Conservation (phyloP, 64 coral and sea anemone species). For the Orbicella faveolata region DNA sequence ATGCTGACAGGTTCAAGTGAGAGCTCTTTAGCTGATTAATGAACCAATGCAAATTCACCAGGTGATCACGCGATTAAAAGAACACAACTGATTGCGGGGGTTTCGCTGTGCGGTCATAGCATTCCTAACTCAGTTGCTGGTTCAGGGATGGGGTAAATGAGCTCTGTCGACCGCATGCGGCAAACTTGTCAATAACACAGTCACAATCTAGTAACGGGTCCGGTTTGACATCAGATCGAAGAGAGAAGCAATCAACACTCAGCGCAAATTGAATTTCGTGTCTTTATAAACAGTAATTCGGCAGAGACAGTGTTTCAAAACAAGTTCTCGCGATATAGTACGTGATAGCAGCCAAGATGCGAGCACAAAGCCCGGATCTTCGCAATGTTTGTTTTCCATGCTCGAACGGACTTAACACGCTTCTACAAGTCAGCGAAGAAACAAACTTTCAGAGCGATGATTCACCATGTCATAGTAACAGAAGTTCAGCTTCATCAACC, state of each 20-base stretch:
- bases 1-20: conserved; percentile 15
- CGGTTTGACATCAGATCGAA: not conserved
- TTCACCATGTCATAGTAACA: not conserved
- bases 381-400: conserved; percentile 23
- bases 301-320: not conserved
- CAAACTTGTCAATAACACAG: not conserved
- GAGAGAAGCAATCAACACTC: conserved; percentile 5
- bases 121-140: not conserved
- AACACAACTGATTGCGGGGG: not conserved
- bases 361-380: conserved; percentile 4
- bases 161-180: not conserved
- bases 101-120: not conserved
- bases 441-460: not conserved
- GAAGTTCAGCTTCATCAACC: not conserved
- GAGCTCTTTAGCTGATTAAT: not conserved
- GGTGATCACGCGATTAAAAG: not conserved
- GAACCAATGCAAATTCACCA: not conserved
- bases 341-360: conserved; percentile 9
- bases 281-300: not conserved
- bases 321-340: not conserved
- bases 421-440: not conserved
- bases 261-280: not conserved
- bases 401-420: not conserved
- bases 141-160: not conserved
- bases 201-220: not conserved